These are phyloP conservation scores for Eupeodes latifasciatus DNA, from an alignment of 2,888 invertebrate genomes.

Conservation along the genomic window DNA sequence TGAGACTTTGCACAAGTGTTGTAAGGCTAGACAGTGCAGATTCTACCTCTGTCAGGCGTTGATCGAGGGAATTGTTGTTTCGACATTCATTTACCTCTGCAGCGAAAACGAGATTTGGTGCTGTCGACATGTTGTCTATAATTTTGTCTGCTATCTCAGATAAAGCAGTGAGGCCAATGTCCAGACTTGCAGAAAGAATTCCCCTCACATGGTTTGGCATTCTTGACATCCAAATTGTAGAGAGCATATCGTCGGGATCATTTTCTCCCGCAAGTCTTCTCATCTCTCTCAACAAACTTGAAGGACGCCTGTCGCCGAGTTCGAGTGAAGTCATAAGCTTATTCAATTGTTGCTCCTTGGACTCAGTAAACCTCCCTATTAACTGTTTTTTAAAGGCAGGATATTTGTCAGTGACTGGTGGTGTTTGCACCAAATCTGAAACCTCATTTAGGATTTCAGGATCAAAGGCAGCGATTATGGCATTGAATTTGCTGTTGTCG, in stretches of 20 bases:
- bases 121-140: constrained; percentile 32
- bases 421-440: background rate
- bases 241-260: constrained; percentile 16
- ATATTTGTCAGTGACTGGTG: background rate
- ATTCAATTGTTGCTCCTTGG: too few species aligned
- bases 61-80: constrained; percentile 11
- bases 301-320: too few species aligned
- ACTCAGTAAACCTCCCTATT: too few species aligned
- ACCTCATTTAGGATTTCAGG: background rate
- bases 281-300: too few species aligned
- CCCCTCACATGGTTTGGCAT: too few species aligned
- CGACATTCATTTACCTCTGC: background rate
- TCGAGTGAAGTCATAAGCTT: too few species aligned
- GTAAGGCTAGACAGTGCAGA: constrained; percentile 11
- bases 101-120: constrained; percentile 9
- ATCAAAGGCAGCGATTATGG: constrained; percentile 4
- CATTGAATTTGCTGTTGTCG: constrained; percentile 25
- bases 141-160: constrained; percentile 19
- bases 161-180: constrained; percentile 7
- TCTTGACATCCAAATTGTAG: constrained; percentile 24
- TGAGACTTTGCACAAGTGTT: constrained; percentile 13
- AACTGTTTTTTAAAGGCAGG: too few species aligned
- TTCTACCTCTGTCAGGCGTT: constrained; percentile 27
- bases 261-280: constrained; percentile 11
- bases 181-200: background rate